phyloP scores from a whole-genome alignment of 2,797 vertebrate genomes.

The Anguilla marmorata region DNA sequence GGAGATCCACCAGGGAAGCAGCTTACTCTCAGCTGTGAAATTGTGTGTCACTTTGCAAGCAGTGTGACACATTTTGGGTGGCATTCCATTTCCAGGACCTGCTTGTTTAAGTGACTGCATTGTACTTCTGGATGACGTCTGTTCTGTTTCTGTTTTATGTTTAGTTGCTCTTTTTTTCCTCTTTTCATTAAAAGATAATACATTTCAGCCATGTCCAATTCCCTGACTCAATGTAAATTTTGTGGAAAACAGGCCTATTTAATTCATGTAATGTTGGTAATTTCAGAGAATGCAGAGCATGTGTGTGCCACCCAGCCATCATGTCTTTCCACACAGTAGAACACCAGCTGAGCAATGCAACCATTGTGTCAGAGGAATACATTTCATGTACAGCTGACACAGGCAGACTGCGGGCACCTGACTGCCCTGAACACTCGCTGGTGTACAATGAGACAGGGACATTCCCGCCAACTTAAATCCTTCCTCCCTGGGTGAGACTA shows the following conservation, averaged over 20 bases:
- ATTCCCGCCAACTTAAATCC: neutral
- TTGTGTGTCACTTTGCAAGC: neutral
- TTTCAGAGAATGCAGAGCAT: neutral
- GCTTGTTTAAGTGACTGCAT: neutral
- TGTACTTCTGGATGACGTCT: neutral
- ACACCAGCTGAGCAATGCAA: conserved; percentile 3
- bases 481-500: neutral
- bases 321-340: neutral
- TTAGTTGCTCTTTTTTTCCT: neutral
- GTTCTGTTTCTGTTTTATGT: neutral
- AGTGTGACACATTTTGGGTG: neutral
- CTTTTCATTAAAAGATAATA: neutral
- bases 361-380: neutral
- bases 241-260: neutral
- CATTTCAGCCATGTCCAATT: neutral
- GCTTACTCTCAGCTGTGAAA: conserved; percentile 20
- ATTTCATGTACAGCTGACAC: neutral
- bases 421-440: neutral
- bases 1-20: neutral
- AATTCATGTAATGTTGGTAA: neutral
- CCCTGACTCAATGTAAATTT: neutral
- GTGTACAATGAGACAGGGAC: neutral
- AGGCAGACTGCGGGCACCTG: neutral
- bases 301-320: neutral
- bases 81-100: neutral